Conservation (phyloP, 2,113 vertebrate species). For the Amazona vittata region DNA sequence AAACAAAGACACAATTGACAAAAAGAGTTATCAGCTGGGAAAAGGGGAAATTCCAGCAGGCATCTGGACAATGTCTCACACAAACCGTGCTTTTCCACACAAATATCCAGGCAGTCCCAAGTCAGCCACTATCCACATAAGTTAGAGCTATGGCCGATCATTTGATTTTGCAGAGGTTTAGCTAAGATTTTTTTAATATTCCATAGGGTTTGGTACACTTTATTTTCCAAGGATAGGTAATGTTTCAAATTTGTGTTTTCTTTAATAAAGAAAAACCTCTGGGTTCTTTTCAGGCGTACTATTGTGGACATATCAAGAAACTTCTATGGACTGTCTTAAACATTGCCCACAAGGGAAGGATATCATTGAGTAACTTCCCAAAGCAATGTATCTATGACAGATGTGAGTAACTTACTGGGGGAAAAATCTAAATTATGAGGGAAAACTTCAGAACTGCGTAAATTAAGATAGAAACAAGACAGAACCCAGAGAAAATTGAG, state of each 20-base stretch:
- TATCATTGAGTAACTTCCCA: not conserved
- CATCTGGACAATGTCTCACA: not conserved
- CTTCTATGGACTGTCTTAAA: not conserved
- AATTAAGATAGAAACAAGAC: not conserved
- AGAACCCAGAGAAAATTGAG: not conserved
- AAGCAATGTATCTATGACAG: not conserved
- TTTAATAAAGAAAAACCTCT: not conserved
- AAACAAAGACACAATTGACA: not conserved
- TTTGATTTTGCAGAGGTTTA: not conserved
- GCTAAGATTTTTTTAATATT: not conserved
- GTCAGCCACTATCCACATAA: not conserved
- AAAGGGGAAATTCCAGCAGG: not conserved
- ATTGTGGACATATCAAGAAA: not conserved
- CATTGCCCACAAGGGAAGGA: not conserved
- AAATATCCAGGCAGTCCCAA: not conserved
- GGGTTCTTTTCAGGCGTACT: not conserved
- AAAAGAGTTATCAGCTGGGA: not conserved
- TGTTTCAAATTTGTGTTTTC: not conserved
- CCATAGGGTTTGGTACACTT: not conserved
- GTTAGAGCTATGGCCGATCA: not conserved
- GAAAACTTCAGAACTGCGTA: not conserved
- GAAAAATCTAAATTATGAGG: not conserved
- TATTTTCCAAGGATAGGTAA: not conserved
- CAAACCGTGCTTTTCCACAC: not conserved
- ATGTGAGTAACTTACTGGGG: not conserved